These are phyloP conservation scores for Hippocampus zosterae DNA, from an alignment of 2,113 vertebrate genomes.

Conservation along the genomic window DNA sequence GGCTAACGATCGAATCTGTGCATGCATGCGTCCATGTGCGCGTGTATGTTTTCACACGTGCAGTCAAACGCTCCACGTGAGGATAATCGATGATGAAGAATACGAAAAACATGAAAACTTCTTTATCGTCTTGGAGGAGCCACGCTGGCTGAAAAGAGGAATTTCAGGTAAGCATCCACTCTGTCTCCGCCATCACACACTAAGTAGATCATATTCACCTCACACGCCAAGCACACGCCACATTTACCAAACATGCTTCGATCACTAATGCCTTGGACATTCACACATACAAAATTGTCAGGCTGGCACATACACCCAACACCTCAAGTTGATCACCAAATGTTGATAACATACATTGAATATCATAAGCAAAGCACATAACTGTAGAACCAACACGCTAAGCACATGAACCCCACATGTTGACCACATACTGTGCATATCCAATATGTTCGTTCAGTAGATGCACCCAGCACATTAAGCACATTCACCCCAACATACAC, in stretches of 20 bases:
- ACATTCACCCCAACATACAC: too few relatives aligned
- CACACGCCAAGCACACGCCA: neutral
- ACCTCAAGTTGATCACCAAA: neutral
- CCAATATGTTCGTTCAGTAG: too few relatives aligned
- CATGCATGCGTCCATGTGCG: constrained; percentile 11
- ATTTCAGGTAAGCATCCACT: constrained; percentile 78
- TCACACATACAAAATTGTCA: neutral
- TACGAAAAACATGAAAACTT: constrained; percentile 92
- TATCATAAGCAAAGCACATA: neutral
- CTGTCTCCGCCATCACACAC: neutral
- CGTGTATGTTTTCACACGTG: constrained; percentile 8
- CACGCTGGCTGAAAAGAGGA: constrained; percentile 87
- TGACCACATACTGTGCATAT: too few relatives aligned
- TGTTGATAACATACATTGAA: too few relatives aligned
- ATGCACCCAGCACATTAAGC: too few relatives aligned
- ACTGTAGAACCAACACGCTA: too few relatives aligned
- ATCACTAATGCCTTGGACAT: neutral
- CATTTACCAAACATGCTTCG: too few relatives aligned
- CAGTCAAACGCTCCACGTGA: constrained; percentile 81
- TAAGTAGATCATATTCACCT: neutral
- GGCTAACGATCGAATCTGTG: constrained; percentile 17
- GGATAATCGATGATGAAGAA: constrained; percentile 88
- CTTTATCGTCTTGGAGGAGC: constrained; percentile 86
- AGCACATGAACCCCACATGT: too few relatives aligned
- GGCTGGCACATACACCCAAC: neutral